A percentile compares a stretch with the other conserved stretches of the same genome.
Evolutionary conservation across 2,888 invertebrate species (phyloP).

Genomic region (Xanthostigma xanthostigma): DNA sequence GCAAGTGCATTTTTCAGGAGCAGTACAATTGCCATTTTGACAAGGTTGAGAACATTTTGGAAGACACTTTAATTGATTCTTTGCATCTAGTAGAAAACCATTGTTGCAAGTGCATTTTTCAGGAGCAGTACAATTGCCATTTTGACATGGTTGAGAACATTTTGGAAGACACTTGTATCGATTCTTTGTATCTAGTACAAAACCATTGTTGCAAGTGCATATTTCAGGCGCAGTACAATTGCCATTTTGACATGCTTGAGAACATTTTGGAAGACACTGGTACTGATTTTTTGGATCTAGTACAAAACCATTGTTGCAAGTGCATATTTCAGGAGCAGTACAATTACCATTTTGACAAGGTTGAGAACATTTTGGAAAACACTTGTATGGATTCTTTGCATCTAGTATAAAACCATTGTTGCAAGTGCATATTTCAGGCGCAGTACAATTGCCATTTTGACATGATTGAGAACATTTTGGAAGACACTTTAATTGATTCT

Average conservation of each 20-base stretch:
- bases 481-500: constrained; percentile 18
- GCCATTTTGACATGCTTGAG: constrained; percentile 21
- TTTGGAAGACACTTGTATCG: constrained; percentile 14
- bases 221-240: constrained; percentile 19
- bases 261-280: constrained; percentile 23
- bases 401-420: constrained; percentile 10
- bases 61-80: constrained; percentile 13
- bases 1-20: constrained; percentile 20
- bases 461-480: constrained; percentile 22
- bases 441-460: constrained; percentile 13
- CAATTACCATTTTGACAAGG: background rate
- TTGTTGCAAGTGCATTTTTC: constrained; percentile 16
- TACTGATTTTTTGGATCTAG: background rate
- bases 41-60: constrained; percentile 25
- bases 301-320: constrained; percentile 9
- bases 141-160: constrained; percentile 13
- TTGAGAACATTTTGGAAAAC: no score
- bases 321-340: constrained; percentile 9
- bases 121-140: constrained; percentile 14
- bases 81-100: constrained; percentile 15
- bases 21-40: constrained; percentile 20
- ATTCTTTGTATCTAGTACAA: constrained; percentile 10
- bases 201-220: constrained; percentile 18
- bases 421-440: constrained; percentile 23
- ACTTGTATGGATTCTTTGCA: background rate